phyloP scores from a whole-genome alignment of 2,113 vertebrate genomes.

The Amblyornis subalaris region DNA sequence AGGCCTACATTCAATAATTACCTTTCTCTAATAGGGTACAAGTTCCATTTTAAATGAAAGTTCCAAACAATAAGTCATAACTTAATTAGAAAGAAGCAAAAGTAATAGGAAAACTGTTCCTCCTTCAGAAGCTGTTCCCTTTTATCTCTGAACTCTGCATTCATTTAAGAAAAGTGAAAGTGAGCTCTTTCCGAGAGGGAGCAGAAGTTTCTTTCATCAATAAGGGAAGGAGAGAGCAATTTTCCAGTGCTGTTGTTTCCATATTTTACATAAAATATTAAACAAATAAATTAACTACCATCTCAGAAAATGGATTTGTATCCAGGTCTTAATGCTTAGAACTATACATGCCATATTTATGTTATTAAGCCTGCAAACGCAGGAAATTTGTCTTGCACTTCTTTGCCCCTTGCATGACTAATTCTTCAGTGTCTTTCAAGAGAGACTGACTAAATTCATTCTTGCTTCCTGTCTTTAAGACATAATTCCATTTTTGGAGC shows the following conservation, averaged over 20 bases:
- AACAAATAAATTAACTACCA: not conserved
- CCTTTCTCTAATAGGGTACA: not conserved
- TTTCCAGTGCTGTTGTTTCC: not conserved
- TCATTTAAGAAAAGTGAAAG: not conserved
- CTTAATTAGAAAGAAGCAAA: slow-evolving; percentile 10
- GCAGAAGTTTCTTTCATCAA: not conserved
- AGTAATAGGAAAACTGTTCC: not conserved
- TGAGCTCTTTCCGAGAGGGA: not conserved
- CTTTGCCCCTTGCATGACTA: not conserved
- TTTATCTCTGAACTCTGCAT: not conserved
- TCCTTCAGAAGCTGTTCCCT: not conserved
- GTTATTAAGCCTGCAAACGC: not conserved
- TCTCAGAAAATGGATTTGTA: not conserved
- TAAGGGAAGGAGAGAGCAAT: not conserved
- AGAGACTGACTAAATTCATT: not conserved
- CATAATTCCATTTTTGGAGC: not conserved
- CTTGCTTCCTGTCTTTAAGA: not conserved
- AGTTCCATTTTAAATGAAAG: not conserved
- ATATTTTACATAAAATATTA: not conserved
- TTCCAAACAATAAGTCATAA: slow-evolving; percentile 1
- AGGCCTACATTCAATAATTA: not conserved
- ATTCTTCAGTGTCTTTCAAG: not conserved
- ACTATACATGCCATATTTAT: not conserved
- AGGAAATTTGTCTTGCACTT: not conserved
- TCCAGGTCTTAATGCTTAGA: not conserved